Percentiles rank a stretch among this genome's conserved stretches.
Conservation (phyloP, 1,140 invertebrate genomes). For the Bradysia coprophila region DNA sequence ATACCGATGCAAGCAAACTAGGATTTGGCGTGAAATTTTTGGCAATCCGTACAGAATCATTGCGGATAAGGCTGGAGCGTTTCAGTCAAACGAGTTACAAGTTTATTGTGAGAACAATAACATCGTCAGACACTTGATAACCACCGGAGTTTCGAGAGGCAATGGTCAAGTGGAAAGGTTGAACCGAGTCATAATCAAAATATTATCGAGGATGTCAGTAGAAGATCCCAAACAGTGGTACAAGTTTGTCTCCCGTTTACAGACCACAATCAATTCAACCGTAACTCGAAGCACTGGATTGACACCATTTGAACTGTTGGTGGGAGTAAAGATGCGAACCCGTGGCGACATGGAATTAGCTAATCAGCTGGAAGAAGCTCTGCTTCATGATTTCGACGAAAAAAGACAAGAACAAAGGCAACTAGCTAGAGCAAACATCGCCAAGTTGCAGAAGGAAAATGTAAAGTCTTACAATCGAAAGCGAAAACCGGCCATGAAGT, state of each 20-base stretch:
- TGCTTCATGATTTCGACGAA: slow-evolving; percentile 2
- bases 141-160: slow-evolving; percentile 6
- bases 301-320: not conserved
- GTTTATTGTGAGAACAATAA: slow-evolving; percentile 6
- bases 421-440: slow-evolving; percentile 13
- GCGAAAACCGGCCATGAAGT: slow-evolving; percentile 6
- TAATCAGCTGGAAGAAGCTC: not conserved
- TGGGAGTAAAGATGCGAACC: not conserved
- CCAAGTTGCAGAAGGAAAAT: slow-evolving; percentile 17
- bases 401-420: slow-evolving; percentile 12
- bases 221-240: slow-evolving; percentile 9
- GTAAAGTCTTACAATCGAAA: not conserved
- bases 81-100: slow-evolving; percentile 6
- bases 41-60: slow-evolving; percentile 8
- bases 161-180: slow-evolving; percentile 11
- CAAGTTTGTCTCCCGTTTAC: slow-evolving; percentile 5
- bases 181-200: slow-evolving; percentile 9
- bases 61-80: slow-evolving; percentile 5
- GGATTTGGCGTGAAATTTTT: slow-evolving; percentile 8
- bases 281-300: not conserved
- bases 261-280: slow-evolving; percentile 7
- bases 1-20: slow-evolving; percentile 10
- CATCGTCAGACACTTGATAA: slow-evolving; percentile 6
- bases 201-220: slow-evolving; percentile 9
- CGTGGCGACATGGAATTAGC: not conserved